These are phyloP conservation scores for Halichondria panicea DNA, from an alignment of 37 sponge, comb jelly and placozoan species.

Conservation along the genomic window DNA sequence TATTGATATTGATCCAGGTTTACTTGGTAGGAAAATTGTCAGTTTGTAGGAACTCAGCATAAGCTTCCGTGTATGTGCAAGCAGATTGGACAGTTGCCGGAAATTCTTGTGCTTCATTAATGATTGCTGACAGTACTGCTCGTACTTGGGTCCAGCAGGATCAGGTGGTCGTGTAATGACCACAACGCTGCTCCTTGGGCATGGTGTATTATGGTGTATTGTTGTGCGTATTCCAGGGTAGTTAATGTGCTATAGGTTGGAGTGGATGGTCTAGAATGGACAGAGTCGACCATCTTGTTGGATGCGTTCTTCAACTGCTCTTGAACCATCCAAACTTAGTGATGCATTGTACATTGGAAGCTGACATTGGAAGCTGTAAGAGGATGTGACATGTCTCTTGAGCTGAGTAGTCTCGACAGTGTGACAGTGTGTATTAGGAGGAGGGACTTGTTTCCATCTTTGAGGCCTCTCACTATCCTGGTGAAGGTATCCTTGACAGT, in stretches of 20 bases:
- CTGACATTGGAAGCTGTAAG: slow-evolving; percentile 28
- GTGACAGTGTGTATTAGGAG: slow-evolving; percentile 20
- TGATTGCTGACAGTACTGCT: slow-evolving; percentile 55
- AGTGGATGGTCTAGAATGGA: background rate
- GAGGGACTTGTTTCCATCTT: slow-evolving; percentile 10
- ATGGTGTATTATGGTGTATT: slow-evolving; percentile 37
- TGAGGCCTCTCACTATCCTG: slow-evolving; percentile 12
- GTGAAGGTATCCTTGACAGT: slow-evolving; percentile 15
- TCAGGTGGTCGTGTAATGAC: slow-evolving; percentile 35
- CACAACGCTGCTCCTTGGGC: slow-evolving; percentile 15
- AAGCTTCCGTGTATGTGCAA: background rate
- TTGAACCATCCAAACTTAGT: slow-evolving; percentile 32
- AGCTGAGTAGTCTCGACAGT: slow-evolving; percentile 23
- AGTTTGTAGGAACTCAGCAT: background rate
- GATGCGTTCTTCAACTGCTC: slow-evolving; percentile 1
- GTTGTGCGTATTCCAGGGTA: background rate
- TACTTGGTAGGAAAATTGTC: background rate
- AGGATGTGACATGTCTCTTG: slow-evolving; percentile 38
- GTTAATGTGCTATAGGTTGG: slow-evolving; percentile 4
- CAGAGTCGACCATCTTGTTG: background rate
- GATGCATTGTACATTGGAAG: background rate
- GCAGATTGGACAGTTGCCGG: no score
- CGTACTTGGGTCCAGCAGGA: slow-evolving; percentile 40
- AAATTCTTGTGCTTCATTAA: slow-evolving; percentile 51
- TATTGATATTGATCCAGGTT: no score